These are phyloP conservation scores for Hylaeus anthracinus DNA, from an alignment of 1,140 invertebrate genomes.

Conservation along the genomic window DNA sequence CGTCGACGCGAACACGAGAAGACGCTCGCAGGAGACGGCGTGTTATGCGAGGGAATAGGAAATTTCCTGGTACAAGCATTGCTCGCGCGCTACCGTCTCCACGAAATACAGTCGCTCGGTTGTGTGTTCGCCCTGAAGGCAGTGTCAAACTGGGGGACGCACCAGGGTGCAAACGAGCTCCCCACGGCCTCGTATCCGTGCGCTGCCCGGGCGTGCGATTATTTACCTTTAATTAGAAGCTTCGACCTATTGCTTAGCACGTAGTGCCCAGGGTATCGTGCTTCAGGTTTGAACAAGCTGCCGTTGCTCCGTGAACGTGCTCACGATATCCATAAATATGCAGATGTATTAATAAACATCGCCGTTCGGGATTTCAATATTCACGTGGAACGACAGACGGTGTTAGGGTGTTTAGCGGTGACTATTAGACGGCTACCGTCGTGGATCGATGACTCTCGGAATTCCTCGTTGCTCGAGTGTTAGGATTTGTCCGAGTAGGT, in stretches of 20 bases:
- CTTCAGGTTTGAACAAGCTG: slow-evolving; percentile 23
- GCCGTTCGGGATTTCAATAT: slow-evolving; percentile 5
- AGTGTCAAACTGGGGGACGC: slow-evolving; percentile 24
- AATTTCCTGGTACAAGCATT: slow-evolving; percentile 36
- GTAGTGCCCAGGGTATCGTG: slow-evolving; percentile 48
- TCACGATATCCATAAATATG: slow-evolving; percentile 37
- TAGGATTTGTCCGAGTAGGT: too few relatives aligned
- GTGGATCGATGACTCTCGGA: too few relatives aligned
- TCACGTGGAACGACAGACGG: not conserved
- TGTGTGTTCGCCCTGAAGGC: slow-evolving; percentile 34
- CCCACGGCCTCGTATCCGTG: slow-evolving; percentile 51
- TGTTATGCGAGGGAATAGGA: slow-evolving; percentile 15
- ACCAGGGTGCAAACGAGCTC: slow-evolving; percentile 47
- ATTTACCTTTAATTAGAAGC: slow-evolving; percentile 72
- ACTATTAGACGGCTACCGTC: too few relatives aligned
- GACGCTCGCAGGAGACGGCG: not conserved
- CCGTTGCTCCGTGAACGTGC: not conserved
- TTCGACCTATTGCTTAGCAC: slow-evolving; percentile 62
- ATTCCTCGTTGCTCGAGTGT: too few relatives aligned
- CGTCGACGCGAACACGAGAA: not conserved
- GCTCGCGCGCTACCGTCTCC: slow-evolving; percentile 23
- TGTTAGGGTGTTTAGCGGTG: too few relatives aligned
- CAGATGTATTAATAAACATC: slow-evolving; percentile 24
- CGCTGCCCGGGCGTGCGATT: slow-evolving; percentile 53
- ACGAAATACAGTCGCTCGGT: slow-evolving; percentile 34